Conservation (phyloP, 1,140 invertebrate species). For the Caenorhabditis inopinata region DNA sequence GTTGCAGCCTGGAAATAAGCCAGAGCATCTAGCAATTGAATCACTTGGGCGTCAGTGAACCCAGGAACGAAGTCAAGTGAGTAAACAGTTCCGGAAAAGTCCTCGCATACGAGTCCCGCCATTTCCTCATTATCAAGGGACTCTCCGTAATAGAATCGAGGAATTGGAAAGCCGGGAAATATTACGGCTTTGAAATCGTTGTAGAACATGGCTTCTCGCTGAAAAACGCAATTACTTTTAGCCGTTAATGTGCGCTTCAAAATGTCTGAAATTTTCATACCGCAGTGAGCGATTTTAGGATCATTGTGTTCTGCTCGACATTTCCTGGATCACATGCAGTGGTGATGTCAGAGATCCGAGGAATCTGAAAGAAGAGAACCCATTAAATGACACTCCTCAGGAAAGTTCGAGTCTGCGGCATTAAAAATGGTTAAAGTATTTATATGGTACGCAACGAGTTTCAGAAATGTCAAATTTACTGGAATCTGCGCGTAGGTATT, state of each 20-base stretch:
- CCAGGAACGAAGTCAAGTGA: constrained; percentile 3
- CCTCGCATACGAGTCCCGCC: background rate
- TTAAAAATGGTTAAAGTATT: no score
- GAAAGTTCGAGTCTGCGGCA: no score
- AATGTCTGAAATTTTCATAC: background rate
- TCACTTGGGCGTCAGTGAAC: background rate
- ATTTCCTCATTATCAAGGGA: background rate
- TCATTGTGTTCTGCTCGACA: background rate
- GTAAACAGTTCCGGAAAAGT: background rate
- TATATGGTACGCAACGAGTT: no score
- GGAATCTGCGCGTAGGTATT: no score
- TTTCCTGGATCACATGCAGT: background rate
- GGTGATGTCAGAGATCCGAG: background rate
- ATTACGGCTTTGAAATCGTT: background rate
- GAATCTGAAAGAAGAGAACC: background rate
- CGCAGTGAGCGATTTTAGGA: background rate
- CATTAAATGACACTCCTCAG: no score
- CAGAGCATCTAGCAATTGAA: background rate
- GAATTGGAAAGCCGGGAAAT: constrained; percentile 1
- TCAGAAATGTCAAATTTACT: no score
- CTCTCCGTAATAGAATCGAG: background rate
- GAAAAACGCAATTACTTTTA: background rate
- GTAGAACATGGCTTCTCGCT: background rate
- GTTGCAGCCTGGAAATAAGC: background rate
- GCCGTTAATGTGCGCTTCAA: background rate